Conservation (phyloP, 2,113 vertebrate species). For the Barbus barbus region DNA sequence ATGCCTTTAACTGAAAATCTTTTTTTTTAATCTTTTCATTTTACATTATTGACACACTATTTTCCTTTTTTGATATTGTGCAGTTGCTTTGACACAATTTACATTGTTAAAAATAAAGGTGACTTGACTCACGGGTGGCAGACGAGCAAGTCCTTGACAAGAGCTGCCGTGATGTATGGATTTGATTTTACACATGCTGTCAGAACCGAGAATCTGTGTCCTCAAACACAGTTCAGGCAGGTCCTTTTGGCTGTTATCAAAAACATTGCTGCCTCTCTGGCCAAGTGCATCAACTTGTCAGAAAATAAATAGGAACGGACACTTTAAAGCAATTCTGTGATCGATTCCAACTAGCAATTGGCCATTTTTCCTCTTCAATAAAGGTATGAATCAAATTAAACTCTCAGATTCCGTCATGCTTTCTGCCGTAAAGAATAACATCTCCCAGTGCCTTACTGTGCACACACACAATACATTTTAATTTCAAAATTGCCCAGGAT, state of each 20-base stretch:
- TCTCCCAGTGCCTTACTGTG: not conserved
- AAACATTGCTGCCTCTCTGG: not conserved
- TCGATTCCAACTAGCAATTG: not conserved
- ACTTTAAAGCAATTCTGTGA: constrained; percentile 15
- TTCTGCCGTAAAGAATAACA: not conserved
- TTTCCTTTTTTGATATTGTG: too few relatives aligned
- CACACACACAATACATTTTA: not conserved
- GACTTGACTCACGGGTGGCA: too few relatives aligned
- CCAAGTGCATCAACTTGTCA: constrained; percentile 22
- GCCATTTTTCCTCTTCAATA: not conserved
- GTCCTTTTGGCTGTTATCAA: constrained; percentile 4
- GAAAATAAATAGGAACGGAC: not conserved
- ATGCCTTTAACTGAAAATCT: too few relatives aligned
- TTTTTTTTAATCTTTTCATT: too few relatives aligned
- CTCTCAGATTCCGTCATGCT: not conserved
- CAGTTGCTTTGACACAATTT: too few relatives aligned
- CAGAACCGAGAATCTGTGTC: constrained; percentile 8
- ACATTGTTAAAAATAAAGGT: too few relatives aligned
- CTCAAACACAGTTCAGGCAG: not conserved
- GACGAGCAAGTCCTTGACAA: not conserved
- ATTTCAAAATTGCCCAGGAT: not conserved
- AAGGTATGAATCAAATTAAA: constrained; percentile 22
- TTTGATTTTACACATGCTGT: constrained; percentile 32
- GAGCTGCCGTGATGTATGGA: constrained; percentile 10
- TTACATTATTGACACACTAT: too few relatives aligned